Evolutionary conservation across 2,888 invertebrate genomes (phyloP).

Genomic region (Mythimna vitellina): DNA sequence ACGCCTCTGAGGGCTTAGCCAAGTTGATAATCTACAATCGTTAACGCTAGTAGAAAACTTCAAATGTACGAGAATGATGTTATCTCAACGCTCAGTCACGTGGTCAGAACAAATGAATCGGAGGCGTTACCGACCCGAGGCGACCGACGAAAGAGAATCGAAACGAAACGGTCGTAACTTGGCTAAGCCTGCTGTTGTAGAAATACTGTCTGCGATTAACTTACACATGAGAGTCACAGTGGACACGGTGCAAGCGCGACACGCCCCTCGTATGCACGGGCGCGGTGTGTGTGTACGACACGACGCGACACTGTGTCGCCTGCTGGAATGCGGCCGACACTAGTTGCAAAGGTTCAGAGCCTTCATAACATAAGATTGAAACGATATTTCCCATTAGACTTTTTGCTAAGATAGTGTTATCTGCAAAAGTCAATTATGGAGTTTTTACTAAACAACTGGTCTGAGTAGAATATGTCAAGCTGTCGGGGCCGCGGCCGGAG

Average conservation of each 20-base stretch:
- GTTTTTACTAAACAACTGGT: constrained; percentile 51
- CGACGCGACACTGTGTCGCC: constrained; percentile 32
- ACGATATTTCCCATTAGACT: constrained; percentile 51
- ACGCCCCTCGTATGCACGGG: constrained; percentile 11
- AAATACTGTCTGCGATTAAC: neutral
- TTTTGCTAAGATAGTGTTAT: constrained; percentile 57
- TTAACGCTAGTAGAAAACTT: too few species aligned
- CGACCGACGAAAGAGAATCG: too few species aligned
- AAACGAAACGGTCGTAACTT: too few species aligned
- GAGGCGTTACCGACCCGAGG: too few species aligned
- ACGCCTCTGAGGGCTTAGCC: neutral
- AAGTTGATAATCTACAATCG: too few species aligned
- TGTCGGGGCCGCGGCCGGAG: constrained; percentile 34
- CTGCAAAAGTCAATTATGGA: constrained; percentile 56
- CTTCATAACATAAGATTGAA: constrained; percentile 44
- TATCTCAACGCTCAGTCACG: too few species aligned
- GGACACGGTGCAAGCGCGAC: constrained; percentile 17
- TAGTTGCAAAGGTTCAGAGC: constrained; percentile 10
- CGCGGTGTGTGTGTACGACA: neutral
- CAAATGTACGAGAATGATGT: too few species aligned
- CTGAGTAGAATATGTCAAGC: constrained; percentile 55
- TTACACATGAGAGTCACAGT: neutral
- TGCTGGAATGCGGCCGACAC: constrained; percentile 41
- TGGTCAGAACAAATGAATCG: too few species aligned
- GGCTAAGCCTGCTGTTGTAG: neutral